These are phyloP conservation scores for Chroicocephalus ridibundus DNA, from an alignment of 2,113 vertebrate species.

Conservation along the genomic window DNA sequence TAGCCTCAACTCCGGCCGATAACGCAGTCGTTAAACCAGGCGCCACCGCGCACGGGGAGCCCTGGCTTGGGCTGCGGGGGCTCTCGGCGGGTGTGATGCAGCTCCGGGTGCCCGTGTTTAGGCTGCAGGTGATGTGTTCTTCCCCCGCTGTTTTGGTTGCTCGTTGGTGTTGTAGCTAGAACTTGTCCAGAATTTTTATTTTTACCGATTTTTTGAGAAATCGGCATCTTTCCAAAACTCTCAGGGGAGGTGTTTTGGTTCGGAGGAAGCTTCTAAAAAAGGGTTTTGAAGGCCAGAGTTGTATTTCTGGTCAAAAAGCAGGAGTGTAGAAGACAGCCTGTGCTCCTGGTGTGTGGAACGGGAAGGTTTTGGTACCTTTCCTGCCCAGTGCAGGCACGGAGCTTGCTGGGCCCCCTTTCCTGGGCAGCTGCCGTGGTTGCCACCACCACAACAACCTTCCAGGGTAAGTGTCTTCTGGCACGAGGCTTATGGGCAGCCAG, in stretches of 20 bases:
- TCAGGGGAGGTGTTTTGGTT: background rate
- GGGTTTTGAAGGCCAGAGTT: background rate
- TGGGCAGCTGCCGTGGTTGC: background rate
- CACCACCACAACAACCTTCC: background rate
- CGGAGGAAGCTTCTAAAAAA: background rate
- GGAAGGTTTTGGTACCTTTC: background rate
- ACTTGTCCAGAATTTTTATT: background rate
- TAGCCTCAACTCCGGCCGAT: background rate
- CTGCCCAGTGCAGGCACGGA: background rate
- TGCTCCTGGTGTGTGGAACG: fast-evolving
- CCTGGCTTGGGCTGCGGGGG: background rate
- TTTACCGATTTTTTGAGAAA: background rate
- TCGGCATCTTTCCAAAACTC: background rate
- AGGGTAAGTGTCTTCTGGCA: background rate
- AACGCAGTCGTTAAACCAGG: background rate
- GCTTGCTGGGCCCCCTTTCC: background rate
- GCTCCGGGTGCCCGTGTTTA: background rate
- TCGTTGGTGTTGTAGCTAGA: background rate
- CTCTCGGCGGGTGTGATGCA: background rate
- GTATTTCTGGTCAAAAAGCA: background rate
- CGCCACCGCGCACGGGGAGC: background rate
- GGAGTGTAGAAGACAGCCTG: background rate
- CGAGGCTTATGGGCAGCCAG: background rate
- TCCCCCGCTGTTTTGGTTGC: background rate
- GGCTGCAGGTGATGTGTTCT: background rate